Base-by-base conservation (phyloP, 1,140 invertebrate species). In the Achroia grisella region DNA sequence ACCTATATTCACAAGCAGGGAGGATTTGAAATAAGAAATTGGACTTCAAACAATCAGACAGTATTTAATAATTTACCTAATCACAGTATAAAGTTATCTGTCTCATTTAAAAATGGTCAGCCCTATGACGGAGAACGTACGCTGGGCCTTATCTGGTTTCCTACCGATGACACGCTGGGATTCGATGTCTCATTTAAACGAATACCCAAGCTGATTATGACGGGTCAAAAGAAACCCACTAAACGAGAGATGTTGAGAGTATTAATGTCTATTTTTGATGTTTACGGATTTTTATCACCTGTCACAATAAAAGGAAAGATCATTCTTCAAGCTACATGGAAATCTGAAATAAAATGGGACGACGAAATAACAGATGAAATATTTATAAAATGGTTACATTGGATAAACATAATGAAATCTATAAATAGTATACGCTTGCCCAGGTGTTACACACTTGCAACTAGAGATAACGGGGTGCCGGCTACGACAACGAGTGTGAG, bases 251-350 rank as follows among this genome's bases (percentile, higher is more conserved):
- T 46, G 30, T 32, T 62, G n/a, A 37, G 29, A 11, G 40, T 60
- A 9, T n/a, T 47, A 28, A 45, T 66, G 54, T 52, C 54, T 13
- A 33, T 56, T 10, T 56, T 45, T 27, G 54, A 42, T 10, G 30
- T n/a, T n/a, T n/a, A n/a, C n/a, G n/a, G n/a, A n/a, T n/a, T n/a
- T n/a, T n/a, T n/a, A n/a, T n/a, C n/a, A 37, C 15, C 15, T 74
- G 2, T 61, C 68, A 55, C 51, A 1, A 54, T 78, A n/a, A 39
- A 43, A 11, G 27, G 42, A 0, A 70, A 68, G 34, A 73, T 79
- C 0, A 29, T 82, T 9, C 11, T 81, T 0, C 76, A 81, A 53
- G 51, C 66, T 1, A 45, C 71, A 1, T 82, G 77, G 74, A 37
- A 56, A 13, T 39, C 12, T 5, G 37, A 52, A 5, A 54, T 69